phyloP scores from a whole-genome alignment of 2,113 vertebrate genomes.

The Tursiops truncatus region DNA sequence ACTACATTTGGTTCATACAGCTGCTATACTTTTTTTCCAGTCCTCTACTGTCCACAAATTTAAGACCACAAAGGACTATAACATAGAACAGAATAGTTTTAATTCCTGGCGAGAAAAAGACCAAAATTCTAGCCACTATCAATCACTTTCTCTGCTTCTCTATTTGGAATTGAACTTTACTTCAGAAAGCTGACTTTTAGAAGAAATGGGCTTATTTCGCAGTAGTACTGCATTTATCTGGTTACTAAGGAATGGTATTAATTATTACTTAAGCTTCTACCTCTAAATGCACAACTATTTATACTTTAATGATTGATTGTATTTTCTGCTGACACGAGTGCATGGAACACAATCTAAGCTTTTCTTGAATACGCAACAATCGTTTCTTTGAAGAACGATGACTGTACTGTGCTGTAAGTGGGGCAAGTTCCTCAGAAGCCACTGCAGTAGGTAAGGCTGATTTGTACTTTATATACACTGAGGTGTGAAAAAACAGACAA shows the following conservation, averaged over 20 bases:
- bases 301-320: background rate
- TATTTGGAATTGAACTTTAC: background rate
- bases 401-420: background rate
- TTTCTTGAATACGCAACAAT: background rate
- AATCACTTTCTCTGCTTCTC: background rate
- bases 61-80: background rate
- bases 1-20: background rate
- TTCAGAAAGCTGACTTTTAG: slow-evolving; percentile 5
- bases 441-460: background rate
- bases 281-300: background rate
- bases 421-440: background rate
- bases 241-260: background rate
- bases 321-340: background rate
- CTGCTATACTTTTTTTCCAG: background rate
- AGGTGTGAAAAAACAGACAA: background rate
- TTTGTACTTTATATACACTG: background rate
- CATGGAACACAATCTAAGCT: background rate
- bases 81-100: background rate
- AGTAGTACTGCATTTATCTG: background rate
- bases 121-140: background rate
- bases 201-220: background rate
- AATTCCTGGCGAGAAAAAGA: background rate
- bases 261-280: background rate
- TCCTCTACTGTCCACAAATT: background rate
- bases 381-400: background rate